Evolutionary conservation across 2,113 vertebrate species (phyloP), one percentile per base, ranked within the genome.

Genomic region (Sturnira hondurensis): DNA sequence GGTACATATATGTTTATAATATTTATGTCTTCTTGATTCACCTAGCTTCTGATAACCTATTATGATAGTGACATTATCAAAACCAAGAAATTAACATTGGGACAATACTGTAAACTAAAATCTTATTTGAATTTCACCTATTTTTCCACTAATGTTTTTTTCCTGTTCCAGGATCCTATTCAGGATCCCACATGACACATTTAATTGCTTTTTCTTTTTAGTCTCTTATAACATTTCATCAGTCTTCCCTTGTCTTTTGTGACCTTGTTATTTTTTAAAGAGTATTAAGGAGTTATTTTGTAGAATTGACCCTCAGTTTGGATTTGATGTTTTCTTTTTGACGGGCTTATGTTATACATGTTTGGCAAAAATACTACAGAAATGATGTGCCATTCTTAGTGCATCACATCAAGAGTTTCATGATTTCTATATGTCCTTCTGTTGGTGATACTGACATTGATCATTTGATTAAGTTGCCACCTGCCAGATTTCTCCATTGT

Each of bases 191-290:
- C 10, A 65, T 38, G 84, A 65, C 41, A 91, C 28, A 91, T 91
- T 89, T 90, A 33, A 19, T 89, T 77, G 36, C 87, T 85, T 43
- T 93, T 96, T 93, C 70, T 89, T 52, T 33, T 61, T 94, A 54
- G 71, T 76, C 22, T 67, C 85, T 41, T 94, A 0, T 82, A 94
- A 86, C 20, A 81, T n/a, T 52, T 94, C 31, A 7, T 82, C 17
- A 78, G 4, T 31, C 31, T 95, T 93, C 38, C 43, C n/a, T 77
- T 85, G 16, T 65, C 52, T 92, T 84, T 90, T 61, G 41, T 81
- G 82, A 56, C 33, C 41, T 91, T 82, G n/a, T 80, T 77, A 50
- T 11, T 84, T 94, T 73, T 83, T 80, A 45, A 83, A 82, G 73
- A 78, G n/a, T 86, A 67, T 47, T 67, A 16, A 47, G 70, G 24